Conservation (phyloP, 2,888 invertebrate species). For the Nectonema munidae region DNA sequence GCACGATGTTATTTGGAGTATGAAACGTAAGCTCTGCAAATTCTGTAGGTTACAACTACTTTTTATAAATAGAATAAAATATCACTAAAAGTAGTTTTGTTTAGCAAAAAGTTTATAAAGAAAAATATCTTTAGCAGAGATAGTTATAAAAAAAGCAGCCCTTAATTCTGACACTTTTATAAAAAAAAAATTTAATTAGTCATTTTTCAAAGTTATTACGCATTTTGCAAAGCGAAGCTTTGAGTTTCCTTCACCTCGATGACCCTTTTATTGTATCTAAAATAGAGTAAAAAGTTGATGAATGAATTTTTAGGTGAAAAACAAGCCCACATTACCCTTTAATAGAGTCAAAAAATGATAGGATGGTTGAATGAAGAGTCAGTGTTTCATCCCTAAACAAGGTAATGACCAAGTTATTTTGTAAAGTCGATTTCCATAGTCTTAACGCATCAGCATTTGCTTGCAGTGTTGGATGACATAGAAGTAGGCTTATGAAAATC, state of each 20-base stretch:
- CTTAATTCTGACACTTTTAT: background rate
- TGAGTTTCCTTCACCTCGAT: conserved; percentile 84
- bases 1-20: no score
- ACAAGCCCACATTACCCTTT: conserved; percentile 44
- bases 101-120: no score
- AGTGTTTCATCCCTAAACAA: conserved; percentile 86
- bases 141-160: conserved; percentile 11
- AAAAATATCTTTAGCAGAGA: background rate
- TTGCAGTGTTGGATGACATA: conserved; percentile 49
- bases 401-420: conserved; percentile 67
- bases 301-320: no score
- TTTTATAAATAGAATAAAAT: no score
- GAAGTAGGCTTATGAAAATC: conserved; percentile 63
- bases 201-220: no score
- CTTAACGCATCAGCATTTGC: conserved; percentile 36
- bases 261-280: conserved; percentile 43
- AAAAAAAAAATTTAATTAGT: conserved; percentile 10
- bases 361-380: conserved; percentile 65
- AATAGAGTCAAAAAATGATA: conserved; percentile 60
- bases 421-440: conserved; percentile 65
- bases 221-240: conserved; percentile 52
- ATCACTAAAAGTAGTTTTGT: no score
- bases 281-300: conserved; percentile 15
- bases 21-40: no score
- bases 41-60: no score